Base-by-base conservation (phyloP, 2,797 vertebrate species). In the Liparis tanakae region DNA sequence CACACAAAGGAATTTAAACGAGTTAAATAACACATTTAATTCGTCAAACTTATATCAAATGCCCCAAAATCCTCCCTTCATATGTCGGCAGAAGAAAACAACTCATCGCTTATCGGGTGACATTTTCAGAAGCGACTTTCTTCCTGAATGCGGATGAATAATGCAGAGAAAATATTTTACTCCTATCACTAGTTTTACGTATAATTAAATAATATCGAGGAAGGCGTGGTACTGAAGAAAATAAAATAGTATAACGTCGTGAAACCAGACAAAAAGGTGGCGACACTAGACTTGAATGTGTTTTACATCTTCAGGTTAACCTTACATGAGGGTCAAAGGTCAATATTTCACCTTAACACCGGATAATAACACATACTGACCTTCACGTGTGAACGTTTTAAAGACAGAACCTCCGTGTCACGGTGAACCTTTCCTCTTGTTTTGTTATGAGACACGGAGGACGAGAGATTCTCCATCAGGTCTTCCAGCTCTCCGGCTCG, bases 391-490 rank as follows among this genome's bases (percentile, higher is more conserved):
- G 17, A 34, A 65, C 1, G 3, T 67, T 30, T 63, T 58, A 62
- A 55, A 67, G 39, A 57, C n/a, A 10, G 18, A 18, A 7, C 46
- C 10, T 33, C 34, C 37, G 48, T 33, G 41, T 56, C 25, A 37
- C 30, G 8, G 22, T 43, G 41, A 57, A 72, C 15, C 46, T 10
- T 1, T 55, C 39, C 18, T 15, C 43, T 57, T 48, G 30, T 10
- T 51, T 76, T 76, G 68, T 65, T 41, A 63, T 58, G 69, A 60
- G 59, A 30, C 6, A 50, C 12, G 41, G 43, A 25, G 0, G 17
- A 18, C 46, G 37, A 20, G 39, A 17, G 30, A 43, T 64, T 43
- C 37, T 59, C 44, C 37, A 66, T 59, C 17, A 57, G 0, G 18
- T 20, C 13, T 20, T 48, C 1, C n/a, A 60, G 53, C 44, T 39